These are phyloP conservation scores for Pipistrellus pygmaeus DNA, from an alignment of 2,797 vertebrate genomes.

Conservation along the genomic window DNA sequence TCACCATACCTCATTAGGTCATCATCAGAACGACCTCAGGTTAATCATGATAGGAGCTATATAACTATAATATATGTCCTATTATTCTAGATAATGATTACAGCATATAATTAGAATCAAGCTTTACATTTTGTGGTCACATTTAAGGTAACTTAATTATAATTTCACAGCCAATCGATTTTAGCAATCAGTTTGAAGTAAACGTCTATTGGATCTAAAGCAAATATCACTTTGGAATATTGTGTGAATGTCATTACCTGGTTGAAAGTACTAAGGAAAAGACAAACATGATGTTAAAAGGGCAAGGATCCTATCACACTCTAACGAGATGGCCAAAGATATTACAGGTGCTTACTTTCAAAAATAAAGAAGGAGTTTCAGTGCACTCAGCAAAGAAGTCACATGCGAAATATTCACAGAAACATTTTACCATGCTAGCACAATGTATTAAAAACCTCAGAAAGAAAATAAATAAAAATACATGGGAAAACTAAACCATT, in stretches of 20 bases:
- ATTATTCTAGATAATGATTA: not conserved
- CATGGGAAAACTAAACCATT: not conserved
- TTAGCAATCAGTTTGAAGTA: not conserved
- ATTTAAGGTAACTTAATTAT: constrained; percentile 41
- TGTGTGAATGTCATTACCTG: not conserved
- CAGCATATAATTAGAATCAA: not conserved
- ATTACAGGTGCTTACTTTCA: not conserved
- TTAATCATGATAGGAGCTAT: not conserved
- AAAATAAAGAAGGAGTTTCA: not conserved
- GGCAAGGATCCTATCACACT: not conserved
- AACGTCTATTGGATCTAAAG: not conserved
- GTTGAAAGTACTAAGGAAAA: constrained; percentile 12
- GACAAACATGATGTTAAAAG: not conserved
- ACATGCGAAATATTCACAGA: not conserved
- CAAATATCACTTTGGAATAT: not conserved
- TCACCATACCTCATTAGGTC: not conserved
- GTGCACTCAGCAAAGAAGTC: not conserved
- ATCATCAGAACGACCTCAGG: not conserved
- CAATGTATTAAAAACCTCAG: not conserved
- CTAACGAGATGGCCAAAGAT: not conserved
- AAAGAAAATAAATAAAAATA: constrained; percentile 9
- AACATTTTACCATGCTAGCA: not conserved
- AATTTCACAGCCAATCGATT: not conserved
- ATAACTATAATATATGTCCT: not conserved
- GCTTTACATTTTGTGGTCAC: not conserved